Conservation (phyloP, 2,888 invertebrate genomes). For the Malachius bipustulatus region DNA sequence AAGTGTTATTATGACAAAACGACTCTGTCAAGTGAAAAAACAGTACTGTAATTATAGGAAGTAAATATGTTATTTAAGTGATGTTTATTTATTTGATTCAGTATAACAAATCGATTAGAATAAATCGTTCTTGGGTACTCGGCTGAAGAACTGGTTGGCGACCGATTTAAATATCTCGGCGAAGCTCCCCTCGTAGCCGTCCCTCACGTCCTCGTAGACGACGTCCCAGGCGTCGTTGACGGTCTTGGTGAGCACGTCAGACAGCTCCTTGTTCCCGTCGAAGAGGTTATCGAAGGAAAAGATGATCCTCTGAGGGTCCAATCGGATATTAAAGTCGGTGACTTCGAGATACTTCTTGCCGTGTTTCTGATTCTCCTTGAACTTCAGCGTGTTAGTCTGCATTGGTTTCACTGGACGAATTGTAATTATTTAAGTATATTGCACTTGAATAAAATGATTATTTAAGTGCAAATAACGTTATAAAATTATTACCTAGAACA, state of each 20-base stretch:
- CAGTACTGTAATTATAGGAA: no score
- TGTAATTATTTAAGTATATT: no score
- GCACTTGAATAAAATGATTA: no score
- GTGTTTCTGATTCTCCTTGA: neutral
- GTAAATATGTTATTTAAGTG: no score
- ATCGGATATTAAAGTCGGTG: neutral
- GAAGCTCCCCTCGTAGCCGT: slow-evolving; percentile 16
- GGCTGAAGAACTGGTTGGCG: slow-evolving; percentile 8
- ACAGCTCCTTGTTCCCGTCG: slow-evolving; percentile 19
- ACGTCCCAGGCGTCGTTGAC: slow-evolving; percentile 21
- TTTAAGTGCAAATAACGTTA: no score
- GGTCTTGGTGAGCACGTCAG: slow-evolving; percentile 16
- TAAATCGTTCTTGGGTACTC: slow-evolving; percentile 8
- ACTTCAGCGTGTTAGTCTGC: no score
- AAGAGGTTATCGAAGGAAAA: slow-evolving; percentile 21
- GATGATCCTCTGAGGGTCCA: neutral
- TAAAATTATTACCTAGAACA: no score
- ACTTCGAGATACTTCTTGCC: neutral
- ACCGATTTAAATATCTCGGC: slow-evolving; percentile 9
- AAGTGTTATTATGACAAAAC: no score
- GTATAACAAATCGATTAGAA: neutral
- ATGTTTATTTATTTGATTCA: no score
- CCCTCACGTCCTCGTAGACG: slow-evolving; percentile 18
- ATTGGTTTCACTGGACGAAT: no score
- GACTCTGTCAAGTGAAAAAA: no score